These are phyloP conservation scores for Coleophora flavipennella DNA, from an alignment of 2,888 invertebrate genomes.

Conservation along the genomic window DNA sequence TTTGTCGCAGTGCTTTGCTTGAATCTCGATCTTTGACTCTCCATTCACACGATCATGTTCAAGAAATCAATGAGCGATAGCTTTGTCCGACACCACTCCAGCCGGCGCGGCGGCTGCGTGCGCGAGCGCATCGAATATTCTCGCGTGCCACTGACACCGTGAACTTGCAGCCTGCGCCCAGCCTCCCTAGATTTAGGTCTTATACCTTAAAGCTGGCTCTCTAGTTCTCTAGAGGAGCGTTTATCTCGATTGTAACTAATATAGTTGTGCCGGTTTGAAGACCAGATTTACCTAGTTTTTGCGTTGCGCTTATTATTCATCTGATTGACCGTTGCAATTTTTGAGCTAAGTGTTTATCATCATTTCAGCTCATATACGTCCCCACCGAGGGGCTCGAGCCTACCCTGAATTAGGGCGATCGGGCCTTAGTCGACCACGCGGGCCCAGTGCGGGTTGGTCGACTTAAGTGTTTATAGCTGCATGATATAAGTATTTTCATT, in stretches of 20 bases:
- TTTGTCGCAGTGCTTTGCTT: too few species aligned
- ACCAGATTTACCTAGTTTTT: background rate
- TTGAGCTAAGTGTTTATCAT: background rate
- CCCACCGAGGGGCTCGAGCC: too few species aligned
- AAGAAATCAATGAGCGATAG: slow-evolving; percentile 1
- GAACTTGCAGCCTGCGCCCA: slow-evolving; percentile 22
- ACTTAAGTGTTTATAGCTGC: background rate
- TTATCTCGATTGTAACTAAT: slow-evolving; percentile 19
- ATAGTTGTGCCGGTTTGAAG: slow-evolving; percentile 1
- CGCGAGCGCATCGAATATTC: slow-evolving; percentile 19
- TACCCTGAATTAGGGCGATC: too few species aligned
- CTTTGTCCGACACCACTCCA: background rate
- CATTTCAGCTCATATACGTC: too few species aligned
- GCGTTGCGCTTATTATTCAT: background rate
- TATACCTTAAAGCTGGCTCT: slow-evolving; percentile 1
- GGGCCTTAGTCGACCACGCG: too few species aligned
- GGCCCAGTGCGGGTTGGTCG: too few species aligned
- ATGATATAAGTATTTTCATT: background rate
- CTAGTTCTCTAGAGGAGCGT: slow-evolving; percentile 1
- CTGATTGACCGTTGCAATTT: too few species aligned
- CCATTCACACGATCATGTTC: background rate
- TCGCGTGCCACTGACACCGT: slow-evolving; percentile 34
- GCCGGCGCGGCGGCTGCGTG: background rate
- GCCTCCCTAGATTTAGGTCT: slow-evolving; percentile 11
- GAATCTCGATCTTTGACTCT: background rate